A percentile compares a stretch with the other conserved stretches of the same genome.
These are phyloP conservation scores for Nannobrachium achirus DNA, from an alignment of 2,113 vertebrate species.

Conservation along the genomic window DNA sequence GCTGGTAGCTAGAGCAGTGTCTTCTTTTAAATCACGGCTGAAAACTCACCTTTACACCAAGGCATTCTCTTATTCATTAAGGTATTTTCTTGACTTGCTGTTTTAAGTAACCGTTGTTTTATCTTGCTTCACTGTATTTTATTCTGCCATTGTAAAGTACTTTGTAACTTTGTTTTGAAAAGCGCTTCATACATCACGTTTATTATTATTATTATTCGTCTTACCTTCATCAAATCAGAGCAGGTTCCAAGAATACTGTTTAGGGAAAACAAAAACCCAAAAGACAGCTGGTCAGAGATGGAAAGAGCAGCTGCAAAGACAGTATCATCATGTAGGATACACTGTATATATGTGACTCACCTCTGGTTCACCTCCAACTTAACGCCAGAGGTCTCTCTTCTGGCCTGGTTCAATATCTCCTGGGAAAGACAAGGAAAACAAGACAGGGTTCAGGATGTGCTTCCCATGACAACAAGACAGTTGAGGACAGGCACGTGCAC, in stretches of 20 bases:
- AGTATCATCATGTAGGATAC: neutral
- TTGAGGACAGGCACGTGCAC: no score
- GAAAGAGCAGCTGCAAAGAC: neutral
- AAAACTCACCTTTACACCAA: no score
- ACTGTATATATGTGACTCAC: slow-evolving; percentile 79
- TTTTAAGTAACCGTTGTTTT: no score
- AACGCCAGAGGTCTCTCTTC: slow-evolving; percentile 85
- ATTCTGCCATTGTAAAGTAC: no score
- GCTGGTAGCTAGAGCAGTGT: no score
- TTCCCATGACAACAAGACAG: no score
- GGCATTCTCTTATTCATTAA: no score
- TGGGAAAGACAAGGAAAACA: slow-evolving; percentile 53
- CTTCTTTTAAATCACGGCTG: no score
- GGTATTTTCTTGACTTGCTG: no score
- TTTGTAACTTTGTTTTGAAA: neutral
- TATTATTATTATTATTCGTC: no score
- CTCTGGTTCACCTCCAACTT: slow-evolving; percentile 95
- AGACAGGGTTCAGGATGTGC: neutral
- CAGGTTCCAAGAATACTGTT: slow-evolving; percentile 93
- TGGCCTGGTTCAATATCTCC: slow-evolving; percentile 93
- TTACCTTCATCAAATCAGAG: slow-evolving; percentile 89
- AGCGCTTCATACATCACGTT: no score
- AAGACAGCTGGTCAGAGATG: neutral
- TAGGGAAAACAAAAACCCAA: neutral
- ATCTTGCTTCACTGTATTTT: no score